These are phyloP conservation scores for Periparus ater DNA, from an alignment of 2,797 vertebrate genomes.

Conservation along the genomic window DNA sequence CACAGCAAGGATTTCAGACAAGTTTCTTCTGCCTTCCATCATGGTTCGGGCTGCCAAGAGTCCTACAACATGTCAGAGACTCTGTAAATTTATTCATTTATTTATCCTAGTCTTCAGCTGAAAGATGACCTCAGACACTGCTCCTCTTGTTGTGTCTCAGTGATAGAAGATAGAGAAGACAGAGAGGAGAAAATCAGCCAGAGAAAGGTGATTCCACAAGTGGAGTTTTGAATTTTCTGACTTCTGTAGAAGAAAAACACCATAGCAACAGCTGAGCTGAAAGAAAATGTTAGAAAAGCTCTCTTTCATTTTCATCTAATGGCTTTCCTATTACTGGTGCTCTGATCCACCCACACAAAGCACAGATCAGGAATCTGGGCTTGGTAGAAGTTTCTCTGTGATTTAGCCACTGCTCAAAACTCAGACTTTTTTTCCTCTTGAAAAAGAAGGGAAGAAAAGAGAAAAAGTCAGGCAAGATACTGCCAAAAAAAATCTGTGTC, in stretches of 20 bases:
- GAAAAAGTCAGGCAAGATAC: background rate
- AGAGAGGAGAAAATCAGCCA: background rate
- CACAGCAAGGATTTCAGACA: background rate
- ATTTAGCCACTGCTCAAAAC: background rate
- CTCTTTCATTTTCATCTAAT: background rate
- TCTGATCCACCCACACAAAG: conserved; percentile 31
- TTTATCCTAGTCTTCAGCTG: background rate
- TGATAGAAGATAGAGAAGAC: background rate
- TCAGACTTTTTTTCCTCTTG: background rate
- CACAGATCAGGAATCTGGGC: background rate
- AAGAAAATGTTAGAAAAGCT: background rate
- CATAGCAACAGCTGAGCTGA: background rate
- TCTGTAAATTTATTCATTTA: background rate
- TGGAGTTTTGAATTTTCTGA: background rate
- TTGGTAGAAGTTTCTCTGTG: background rate
- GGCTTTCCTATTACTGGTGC: background rate
- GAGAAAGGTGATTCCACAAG: background rate
- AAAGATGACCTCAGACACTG: background rate
- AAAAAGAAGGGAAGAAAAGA: background rate
- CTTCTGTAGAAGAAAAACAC: background rate
- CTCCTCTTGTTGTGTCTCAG: background rate
- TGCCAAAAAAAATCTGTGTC: background rate
- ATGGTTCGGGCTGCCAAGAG: background rate
- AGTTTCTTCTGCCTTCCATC: accelerated
- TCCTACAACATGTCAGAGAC: accelerated